phyloP scores from a whole-genome alignment of 2,888 invertebrate species.

The Ganaspis brasiliensis region DNA sequence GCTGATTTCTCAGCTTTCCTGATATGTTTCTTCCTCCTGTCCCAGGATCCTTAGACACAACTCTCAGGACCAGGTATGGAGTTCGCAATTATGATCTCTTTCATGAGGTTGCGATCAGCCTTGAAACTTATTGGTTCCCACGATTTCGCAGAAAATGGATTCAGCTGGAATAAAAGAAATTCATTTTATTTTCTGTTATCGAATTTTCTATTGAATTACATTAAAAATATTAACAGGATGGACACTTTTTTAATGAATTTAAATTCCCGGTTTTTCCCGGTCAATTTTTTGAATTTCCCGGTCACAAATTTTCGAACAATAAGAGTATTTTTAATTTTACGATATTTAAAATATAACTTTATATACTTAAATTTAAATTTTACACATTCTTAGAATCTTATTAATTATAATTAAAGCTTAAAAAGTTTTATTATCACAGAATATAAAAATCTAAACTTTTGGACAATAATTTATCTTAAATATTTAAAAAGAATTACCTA shows the following conservation, averaged over 20 bases:
- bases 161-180: constrained; percentile 69
- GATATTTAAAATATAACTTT: too few species aligned
- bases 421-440: too few species aligned
- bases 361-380: too few species aligned
- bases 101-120: constrained; percentile 79
- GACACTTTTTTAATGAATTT: too few species aligned
- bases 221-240: constrained; percentile 19
- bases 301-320: too few species aligned
- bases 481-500: too few species aligned
- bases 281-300: too few species aligned
- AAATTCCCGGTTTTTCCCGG: too few species aligned
- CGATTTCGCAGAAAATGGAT: constrained; percentile 79
- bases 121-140: constrained; percentile 80
- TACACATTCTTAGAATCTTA: too few species aligned
- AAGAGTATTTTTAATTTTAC: constrained; percentile 22
- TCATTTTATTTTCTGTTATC: neutral
- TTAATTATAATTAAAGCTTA: too few species aligned
- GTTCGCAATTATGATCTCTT: constrained; percentile 87
- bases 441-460: too few species aligned
- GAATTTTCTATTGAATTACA: neutral
- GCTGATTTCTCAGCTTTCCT: constrained; percentile 65
- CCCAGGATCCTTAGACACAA: constrained; percentile 86
- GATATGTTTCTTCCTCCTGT: constrained; percentile 66
- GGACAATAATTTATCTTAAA: too few species aligned
- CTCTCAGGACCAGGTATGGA: constrained; percentile 94